Evolutionary conservation across 2,888 invertebrate genomes (phyloP), one percentile per base, ranked within the genome.

Genomic region (Spilarctia lutea): DNA sequence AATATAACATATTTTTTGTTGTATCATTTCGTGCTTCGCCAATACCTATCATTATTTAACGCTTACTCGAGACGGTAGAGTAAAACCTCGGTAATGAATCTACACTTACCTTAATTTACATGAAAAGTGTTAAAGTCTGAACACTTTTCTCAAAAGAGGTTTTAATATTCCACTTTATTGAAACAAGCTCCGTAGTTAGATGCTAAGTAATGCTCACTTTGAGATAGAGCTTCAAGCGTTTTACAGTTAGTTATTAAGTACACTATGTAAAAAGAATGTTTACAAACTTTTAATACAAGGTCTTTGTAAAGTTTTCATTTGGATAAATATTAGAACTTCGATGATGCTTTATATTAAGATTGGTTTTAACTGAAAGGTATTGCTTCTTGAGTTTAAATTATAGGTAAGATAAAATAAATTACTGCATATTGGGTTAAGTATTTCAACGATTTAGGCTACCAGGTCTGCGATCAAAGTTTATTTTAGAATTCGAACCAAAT

Each of bases 31-130:
- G 66, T 80, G 69, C 78, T 85, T 82, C 75, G 75, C 80, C 77
- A 72, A 80, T 81, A 82, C 80, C 78, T 83, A 81, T 60, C 83
- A 88, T 90, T 89, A 86, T 90, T 89, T 87, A 83, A 81, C 87
- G 85, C 83, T 91, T 83, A 75, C 75, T 48, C 48, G 33, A 69
- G 56, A 70, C 39, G 52, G 35, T 45, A 65, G 75, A 74, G 81
- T 77, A 80, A 89, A 91, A 89, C 90, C 88, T 86, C 76, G 77
- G 89, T 90, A 92, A 92, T 92, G 89, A 91, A 90, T 91, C 86
- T 84, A 84, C 87, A 89, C 85, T 90, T 87, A 86, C 87, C 91
- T 88, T 90, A 87, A 93, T 94, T 93, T 93, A 88, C 92, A 92
- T 93, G 89, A 93, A 91, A 89, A 91, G 90, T 91, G 87, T 86